Evolutionary conservation across 2,888 invertebrate genomes (phyloP).

Genomic region (Scrobipalpa costella): DNA sequence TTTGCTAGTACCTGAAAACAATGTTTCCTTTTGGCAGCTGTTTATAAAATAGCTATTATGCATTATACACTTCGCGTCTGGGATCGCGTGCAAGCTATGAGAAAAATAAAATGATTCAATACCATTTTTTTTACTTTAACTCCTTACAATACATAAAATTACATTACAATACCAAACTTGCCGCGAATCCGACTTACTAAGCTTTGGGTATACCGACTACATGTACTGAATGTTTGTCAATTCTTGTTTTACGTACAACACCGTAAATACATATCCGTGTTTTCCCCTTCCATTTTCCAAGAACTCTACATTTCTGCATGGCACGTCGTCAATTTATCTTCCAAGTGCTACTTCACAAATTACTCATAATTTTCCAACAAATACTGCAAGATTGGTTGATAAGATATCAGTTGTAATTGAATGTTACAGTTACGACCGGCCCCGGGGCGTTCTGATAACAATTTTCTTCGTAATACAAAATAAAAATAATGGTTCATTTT

Average conservation of each 20-base stretch:
- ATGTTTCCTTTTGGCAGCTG: constrained; percentile 43
- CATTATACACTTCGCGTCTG: constrained; percentile 44
- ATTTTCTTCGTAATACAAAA: constrained; percentile 6
- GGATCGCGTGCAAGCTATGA: constrained; percentile 35
- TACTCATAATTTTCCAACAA: neutral
- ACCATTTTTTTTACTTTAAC: constrained; percentile 29
- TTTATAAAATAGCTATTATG: constrained; percentile 46
- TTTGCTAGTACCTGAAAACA: constrained; percentile 20
- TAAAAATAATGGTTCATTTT: constrained; percentile 5
- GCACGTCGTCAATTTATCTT: constrained; percentile 2
- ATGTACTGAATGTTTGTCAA: constrained; percentile 44
- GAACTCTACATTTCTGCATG: neutral
- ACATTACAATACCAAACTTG: constrained; percentile 37
- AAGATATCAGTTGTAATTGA: constrained; percentile 12
- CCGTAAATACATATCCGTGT: constrained; percentile 34
- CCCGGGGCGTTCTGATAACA: neutral
- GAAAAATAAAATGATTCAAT: constrained; percentile 40
- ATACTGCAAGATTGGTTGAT: constrained; percentile 7
- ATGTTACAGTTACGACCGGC: neutral
- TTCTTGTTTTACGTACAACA: constrained; percentile 33
- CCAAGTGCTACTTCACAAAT: neutral
- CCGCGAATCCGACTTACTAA: constrained; percentile 37
- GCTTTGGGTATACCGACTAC: constrained; percentile 55
- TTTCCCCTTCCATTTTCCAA: constrained; percentile 34
- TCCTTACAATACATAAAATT: constrained; percentile 29